Evolutionary conservation across 2,888 invertebrate species (phyloP), one percentile per base, ranked within the genome.

Genomic region (Peribatodes rhomboidaria): DNA sequence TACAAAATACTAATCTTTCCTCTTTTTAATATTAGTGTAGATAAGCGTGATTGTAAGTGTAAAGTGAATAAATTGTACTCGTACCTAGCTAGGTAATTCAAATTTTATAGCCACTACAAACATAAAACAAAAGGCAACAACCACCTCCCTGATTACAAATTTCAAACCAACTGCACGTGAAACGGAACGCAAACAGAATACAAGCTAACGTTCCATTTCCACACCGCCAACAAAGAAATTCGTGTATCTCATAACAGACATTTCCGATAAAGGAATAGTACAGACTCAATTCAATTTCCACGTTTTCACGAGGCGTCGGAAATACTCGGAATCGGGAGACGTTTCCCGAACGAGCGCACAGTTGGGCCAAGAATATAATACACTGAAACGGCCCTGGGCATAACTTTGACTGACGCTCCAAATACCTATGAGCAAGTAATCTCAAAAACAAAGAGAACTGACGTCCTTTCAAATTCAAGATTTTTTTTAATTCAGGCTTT

Each of bases 211-310:
- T 70, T 65, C 64, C 61, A 65, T 66, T 71, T 69, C 63, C 69
- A 68, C 58, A 33, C 56, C 55, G 49, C 67, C 67, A 65, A 76
- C 72, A 76, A 73, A 74, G 72, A 76, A 76, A 72, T 72, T 73
- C 72, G 70, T 74, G 72, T 76, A 74, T 75, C 71, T 75, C 73
- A 73, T 73, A 76, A 77, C 71, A 78, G 73, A 78, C 72, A 78
- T 79, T 81, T 83, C 79, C 75, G 75, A 79, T 78, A 80, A 77
- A 80, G 71, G 73, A 78, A 81, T 76, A 69, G 73, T 74, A 69
- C 71, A 73, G 73, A 81, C 78, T 79, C 80, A 76, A 86, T 86
- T 84, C 84, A 86, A 87, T 87, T 86, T 86, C 79, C 83, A 77
- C 76, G 79, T 82, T 81, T 78, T 76, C 74, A 67, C 64, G 68